A percentile compares a stretch with the other conserved stretches of the same genome.
Evolutionary conservation across 2,797 vertebrate genomes (phyloP).

Genomic region (Fringilla coelebs): DNA sequence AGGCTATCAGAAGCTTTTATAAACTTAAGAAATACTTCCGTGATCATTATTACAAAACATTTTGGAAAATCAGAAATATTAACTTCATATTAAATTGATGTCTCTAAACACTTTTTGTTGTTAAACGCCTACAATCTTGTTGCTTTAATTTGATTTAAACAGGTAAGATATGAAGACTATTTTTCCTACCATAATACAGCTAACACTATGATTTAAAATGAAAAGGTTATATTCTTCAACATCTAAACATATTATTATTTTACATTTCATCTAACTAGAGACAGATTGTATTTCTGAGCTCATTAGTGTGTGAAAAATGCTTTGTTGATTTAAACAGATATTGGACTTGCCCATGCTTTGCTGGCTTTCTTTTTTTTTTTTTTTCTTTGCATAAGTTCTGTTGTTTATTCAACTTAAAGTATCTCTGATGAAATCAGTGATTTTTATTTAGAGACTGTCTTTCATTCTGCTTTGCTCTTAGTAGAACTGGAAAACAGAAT

Average conservation of each 20-base stretch:
- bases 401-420: not conserved
- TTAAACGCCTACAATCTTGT: not conserved
- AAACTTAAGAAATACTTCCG: conserved; percentile 43
- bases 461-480: not conserved
- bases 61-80: conserved; percentile 11
- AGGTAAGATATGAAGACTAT: not conserved
- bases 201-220: not conserved
- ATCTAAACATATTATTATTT: not conserved
- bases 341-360: not conserved
- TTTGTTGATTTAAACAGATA: not conserved
- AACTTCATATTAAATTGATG: not conserved
- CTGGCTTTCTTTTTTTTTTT: not conserved
- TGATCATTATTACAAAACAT: not conserved
- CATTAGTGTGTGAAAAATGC: not conserved
- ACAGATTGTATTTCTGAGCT: not conserved
- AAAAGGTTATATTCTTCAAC: not conserved
- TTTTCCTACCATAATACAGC: not conserved
- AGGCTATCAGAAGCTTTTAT: conserved; percentile 26
- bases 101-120: not conserved
- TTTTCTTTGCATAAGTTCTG: not conserved
- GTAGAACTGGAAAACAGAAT: not conserved
- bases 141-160: not conserved
- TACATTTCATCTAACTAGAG: not conserved
- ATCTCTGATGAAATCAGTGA: not conserved
- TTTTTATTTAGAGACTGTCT: not conserved